These are phyloP conservation scores for Anseranas semipalmata DNA, from an alignment of 2,113 vertebrate species.

Conservation along the genomic window DNA sequence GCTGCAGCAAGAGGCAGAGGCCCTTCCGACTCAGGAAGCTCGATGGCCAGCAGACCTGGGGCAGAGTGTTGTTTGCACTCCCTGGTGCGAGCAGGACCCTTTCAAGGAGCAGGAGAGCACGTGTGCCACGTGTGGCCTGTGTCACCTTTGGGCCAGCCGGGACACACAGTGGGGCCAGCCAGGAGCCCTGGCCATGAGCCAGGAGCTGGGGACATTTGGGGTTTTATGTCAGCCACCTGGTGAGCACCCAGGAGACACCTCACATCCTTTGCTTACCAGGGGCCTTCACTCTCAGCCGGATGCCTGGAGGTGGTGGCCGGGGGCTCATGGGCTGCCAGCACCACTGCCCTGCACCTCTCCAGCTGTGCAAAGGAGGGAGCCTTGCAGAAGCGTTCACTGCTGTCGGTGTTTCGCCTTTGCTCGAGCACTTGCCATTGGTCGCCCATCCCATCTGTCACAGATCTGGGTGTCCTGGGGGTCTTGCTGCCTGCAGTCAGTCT, in stretches of 20 bases:
- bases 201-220: neutral
- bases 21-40: neutral
- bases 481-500: neutral
- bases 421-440: rapidly evolving
- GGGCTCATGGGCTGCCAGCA: neutral
- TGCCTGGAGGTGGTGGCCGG: neutral
- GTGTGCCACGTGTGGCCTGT: rapidly evolving
- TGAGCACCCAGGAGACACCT: neutral
- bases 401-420: neutral
- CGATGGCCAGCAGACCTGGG: neutral
- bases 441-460: neutral
- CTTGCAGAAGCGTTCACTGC: neutral
- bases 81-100: rapidly evolving
- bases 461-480: rapidly evolving
- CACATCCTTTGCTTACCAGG: neutral
- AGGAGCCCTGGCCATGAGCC: neutral
- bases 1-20: neutral
- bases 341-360: neutral
- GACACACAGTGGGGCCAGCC: neutral
- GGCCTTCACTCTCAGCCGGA: neutral
- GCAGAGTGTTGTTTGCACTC: rapidly evolving
- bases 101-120: neutral
- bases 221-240: neutral
- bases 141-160: neutral
- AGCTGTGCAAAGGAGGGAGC: neutral